Evolutionary conservation across 1,140 invertebrate genomes (phyloP), one percentile per base, ranked within the genome.

Genomic region (Wasmannia auropunctata): DNA sequence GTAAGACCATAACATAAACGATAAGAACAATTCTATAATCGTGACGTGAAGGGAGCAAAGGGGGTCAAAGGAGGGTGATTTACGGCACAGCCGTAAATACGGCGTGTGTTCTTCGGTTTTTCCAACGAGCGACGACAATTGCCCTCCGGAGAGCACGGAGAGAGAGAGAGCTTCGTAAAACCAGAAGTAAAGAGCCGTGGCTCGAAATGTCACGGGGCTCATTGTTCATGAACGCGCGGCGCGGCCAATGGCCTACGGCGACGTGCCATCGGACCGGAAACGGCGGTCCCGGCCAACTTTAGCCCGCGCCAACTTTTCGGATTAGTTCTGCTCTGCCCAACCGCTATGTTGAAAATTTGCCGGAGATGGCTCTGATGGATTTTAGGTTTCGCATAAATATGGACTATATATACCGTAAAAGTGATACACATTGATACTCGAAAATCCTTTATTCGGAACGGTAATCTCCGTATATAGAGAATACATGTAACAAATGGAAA

Each of bases 161-260:
- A 46, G 67, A 37, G 19, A 34, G 31, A 31, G 11, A 46, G 67
- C 43, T 65, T 86, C 87, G 83, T 88, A 88, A 89, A 89, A 88
- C 51, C 87, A 83, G 83, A 89, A 85, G 81, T 54, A 60, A 88
- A 88, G 87, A 86, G 87, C 49, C 54, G 54, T 63, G 31, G 87
- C 86, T 7, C 70, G 87, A 88, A 87, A 88, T 88, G 87, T 88
- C 87, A 86, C 88, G 60, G 67, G 72, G 28, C 60, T 79, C 87
- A 75, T 88, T 88, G 87, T 88, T 70, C 86, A 51, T 43, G 79
- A 83, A 83, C 3, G 22, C 3, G 22, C n/a, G 40, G 43, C 28
- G 74, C 74, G 80, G 31, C 63, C 65, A 51, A 25, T 54, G 70
- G 63, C 67, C 79, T 67, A 67, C 31, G 49, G 79, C 79, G 49